Percentiles rank a stretch among this genome's conserved stretches.
Conservation (phyloP, 2,888 invertebrate genomes). For the Drosophila engyochracea region DNA sequence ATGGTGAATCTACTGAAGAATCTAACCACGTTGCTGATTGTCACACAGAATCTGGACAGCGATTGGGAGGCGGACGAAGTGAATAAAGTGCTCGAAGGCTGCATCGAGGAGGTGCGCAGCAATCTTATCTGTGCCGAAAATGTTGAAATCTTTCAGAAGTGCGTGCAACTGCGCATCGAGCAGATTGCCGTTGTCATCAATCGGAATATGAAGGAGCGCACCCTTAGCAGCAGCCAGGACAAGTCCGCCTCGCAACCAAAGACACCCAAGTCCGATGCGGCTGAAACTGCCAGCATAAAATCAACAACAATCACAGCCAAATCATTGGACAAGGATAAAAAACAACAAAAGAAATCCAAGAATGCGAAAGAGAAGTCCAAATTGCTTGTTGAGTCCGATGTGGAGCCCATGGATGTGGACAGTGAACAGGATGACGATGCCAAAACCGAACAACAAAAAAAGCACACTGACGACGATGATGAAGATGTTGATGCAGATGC, state of each 20-base stretch:
- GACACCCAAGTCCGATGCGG: conserved; percentile 42
- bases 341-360: background rate
- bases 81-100: conserved; percentile 96
- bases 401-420: conserved; percentile 49
- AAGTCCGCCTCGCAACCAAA: conserved; percentile 24
- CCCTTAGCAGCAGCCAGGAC: conserved; percentile 38
- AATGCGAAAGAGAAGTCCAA: conserved; percentile 7
- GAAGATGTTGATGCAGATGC: conserved; percentile 10
- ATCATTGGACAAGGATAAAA: background rate
- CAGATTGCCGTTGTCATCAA: conserved; percentile 83
- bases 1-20: conserved; percentile 93
- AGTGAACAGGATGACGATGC: conserved; percentile 32
- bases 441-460: conserved; percentile 17
- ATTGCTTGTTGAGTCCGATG: conserved; percentile 23
- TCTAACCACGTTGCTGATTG: conserved; percentile 93
- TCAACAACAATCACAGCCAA: background rate
- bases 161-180: conserved; percentile 94
- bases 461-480: conserved; percentile 8
- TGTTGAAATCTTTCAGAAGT: conserved; percentile 92
- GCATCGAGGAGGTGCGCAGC: conserved; percentile 94
- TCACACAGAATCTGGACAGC: conserved; percentile 85
- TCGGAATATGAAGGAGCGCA: conserved; percentile 63
- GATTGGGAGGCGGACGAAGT: conserved; percentile 91
- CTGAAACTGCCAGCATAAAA: conserved; percentile 7
- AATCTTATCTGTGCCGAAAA: conserved; percentile 90